These are phyloP conservation scores for Ochlodes sylvanus DNA, from an alignment of 2,888 invertebrate genomes.

Conservation along the genomic window DNA sequence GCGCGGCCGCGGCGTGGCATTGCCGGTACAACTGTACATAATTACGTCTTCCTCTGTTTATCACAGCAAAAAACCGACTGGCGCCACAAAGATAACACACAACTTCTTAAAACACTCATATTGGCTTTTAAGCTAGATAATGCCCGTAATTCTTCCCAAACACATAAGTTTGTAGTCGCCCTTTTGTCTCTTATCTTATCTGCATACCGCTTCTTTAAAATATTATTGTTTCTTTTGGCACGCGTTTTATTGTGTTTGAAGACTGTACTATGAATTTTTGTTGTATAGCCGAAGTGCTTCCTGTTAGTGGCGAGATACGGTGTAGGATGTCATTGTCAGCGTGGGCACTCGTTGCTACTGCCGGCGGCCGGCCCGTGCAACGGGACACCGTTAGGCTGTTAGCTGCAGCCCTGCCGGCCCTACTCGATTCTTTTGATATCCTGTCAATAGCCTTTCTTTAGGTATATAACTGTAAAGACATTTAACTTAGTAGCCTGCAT, in stretches of 20 bases:
- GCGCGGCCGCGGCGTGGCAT: slow-evolving; percentile 1
- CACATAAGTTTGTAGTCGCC: slow-evolving; percentile 57
- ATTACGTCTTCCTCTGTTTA: slow-evolving; percentile 31
- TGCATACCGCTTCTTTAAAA: slow-evolving; percentile 44
- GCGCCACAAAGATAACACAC: slow-evolving; percentile 67
- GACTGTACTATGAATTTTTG: slow-evolving; percentile 51
- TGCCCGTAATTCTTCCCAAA: slow-evolving; percentile 58
- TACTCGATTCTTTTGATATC: slow-evolving; percentile 63
- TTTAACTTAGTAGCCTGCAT: slow-evolving; percentile 2
- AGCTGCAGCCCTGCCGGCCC: slow-evolving; percentile 45
- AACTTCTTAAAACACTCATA: slow-evolving; percentile 53
- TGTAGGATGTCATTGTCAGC: slow-evolving; percentile 43
- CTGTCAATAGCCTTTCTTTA: slow-evolving; percentile 54
- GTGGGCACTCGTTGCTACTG: slow-evolving; percentile 31
- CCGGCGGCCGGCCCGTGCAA: slow-evolving; percentile 52
- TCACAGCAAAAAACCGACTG: slow-evolving; percentile 58
- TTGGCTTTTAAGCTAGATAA: slow-evolving; percentile 59
- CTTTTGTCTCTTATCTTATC: slow-evolving; percentile 64
- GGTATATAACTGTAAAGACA: slow-evolving; percentile 46
- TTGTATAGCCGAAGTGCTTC: slow-evolving; percentile 52
- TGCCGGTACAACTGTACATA: slow-evolving; percentile 29
- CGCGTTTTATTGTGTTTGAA: slow-evolving; percentile 62
- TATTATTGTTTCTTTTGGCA: slow-evolving; percentile 53
- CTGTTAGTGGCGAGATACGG: slow-evolving; percentile 53
- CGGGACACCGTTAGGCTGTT: slow-evolving; percentile 62